Conservation (phyloP, 2,113 vertebrate species). For the Oreotrochilus melanogaster region DNA sequence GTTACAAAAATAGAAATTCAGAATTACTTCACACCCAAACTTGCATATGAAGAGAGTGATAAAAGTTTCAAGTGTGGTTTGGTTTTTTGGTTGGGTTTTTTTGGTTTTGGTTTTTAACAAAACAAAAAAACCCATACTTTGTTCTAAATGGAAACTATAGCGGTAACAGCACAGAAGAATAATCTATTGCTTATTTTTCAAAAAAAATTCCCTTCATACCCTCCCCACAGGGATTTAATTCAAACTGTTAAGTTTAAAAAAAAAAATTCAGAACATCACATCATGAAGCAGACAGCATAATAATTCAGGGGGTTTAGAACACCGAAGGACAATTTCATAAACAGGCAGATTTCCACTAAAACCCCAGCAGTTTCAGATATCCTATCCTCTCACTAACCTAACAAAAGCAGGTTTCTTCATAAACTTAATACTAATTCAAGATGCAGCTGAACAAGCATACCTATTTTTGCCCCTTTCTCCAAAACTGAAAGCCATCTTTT, state of each 20-base stretch:
- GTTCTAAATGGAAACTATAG: background rate
- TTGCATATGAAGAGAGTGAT: background rate
- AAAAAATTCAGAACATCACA: background rate
- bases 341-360: background rate
- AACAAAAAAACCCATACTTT: background rate
- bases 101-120: background rate
- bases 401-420: background rate
- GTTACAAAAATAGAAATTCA: background rate
- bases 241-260: background rate
- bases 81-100: too few species aligned
- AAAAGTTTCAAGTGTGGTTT: background rate
- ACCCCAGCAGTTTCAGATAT: background rate
- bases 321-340: background rate
- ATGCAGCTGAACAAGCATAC: constrained; percentile 47
- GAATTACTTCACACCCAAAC: background rate
- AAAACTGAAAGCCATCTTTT: constrained; percentile 63
- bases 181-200: background rate
- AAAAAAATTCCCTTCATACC: background rate
- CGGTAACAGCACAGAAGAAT: background rate
- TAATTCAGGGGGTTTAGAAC: background rate
- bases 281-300: background rate
- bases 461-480: constrained; percentile 16
- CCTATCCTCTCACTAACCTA: background rate
- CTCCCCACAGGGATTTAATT: background rate
- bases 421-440: constrained; percentile 41